A percentile compares a stretch with the other conserved stretches of the same genome.
Conservation (phyloP, 2,797 vertebrate species). For the Taeniopygia guttata region DNA sequence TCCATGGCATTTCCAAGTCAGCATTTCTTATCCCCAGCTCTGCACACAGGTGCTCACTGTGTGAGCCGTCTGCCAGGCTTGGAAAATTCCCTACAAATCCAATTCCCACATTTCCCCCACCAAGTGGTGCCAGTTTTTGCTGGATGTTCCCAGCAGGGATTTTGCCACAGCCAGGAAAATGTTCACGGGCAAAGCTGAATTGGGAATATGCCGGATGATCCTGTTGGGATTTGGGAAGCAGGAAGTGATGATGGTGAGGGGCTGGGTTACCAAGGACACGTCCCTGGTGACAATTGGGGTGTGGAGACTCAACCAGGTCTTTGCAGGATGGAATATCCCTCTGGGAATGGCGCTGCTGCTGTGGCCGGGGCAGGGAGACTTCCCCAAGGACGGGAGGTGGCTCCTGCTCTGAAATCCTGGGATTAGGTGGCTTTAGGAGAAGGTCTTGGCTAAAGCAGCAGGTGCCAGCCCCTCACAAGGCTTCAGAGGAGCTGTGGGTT, state of each 20-base stretch:
- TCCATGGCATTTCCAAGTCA: no score
- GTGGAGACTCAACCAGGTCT: no score
- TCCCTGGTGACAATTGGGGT: fast-evolving
- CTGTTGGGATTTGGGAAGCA: not conserved
- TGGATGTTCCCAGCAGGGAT: not conserved
- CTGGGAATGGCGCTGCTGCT: not conserved
- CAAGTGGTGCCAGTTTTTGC: not conserved
- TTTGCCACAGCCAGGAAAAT: not conserved
- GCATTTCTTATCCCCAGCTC: no score
- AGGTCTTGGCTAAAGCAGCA: not conserved
- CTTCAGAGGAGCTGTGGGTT: not conserved
- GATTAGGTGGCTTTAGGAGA: not conserved
- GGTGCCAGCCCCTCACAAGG: not conserved
- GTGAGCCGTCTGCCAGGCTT: no score
- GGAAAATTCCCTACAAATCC: no score
- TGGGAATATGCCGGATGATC: not conserved
- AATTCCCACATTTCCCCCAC: no score
- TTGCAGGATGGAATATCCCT: fast-evolving
- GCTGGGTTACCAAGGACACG: fast-evolving
- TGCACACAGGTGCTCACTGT: no score
- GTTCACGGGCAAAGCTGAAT: not conserved
- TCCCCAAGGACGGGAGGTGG: not conserved
- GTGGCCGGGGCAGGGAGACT: not conserved
- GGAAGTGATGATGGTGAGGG: not conserved
- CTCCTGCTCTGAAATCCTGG: not conserved